Evolutionary conservation across 2,888 invertebrate genomes (phyloP).

Genomic region (Teleiodes luculella): DNA sequence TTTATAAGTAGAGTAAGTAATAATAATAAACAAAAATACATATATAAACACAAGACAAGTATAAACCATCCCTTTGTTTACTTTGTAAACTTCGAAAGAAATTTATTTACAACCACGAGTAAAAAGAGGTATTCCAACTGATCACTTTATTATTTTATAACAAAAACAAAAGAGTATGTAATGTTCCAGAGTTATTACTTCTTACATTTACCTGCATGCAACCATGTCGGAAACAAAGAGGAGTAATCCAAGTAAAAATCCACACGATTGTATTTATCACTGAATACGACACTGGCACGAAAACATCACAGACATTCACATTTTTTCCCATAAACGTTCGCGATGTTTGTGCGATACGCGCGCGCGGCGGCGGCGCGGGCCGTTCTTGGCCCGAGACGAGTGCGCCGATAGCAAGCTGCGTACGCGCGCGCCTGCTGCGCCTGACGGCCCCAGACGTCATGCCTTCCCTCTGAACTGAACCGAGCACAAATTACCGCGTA

Average conservation of each 20-base stretch:
- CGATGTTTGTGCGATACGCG: constrained; percentile 30
- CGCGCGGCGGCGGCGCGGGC: constrained; percentile 1
- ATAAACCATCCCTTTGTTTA: too few species aligned
- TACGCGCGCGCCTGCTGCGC: constrained; percentile 18
- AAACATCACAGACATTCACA: constrained; percentile 39
- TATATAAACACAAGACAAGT: too few species aligned
- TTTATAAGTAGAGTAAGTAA: too few species aligned
- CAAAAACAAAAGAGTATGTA: too few species aligned
- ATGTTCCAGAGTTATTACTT: too few species aligned
- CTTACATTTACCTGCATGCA: constrained; percentile 45
- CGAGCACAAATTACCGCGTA: constrained; percentile 66
- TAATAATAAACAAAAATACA: too few species aligned
- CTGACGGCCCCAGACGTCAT: constrained; percentile 53
- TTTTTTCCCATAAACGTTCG: constrained; percentile 39
- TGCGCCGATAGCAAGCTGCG: not conserved
- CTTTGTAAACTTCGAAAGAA: too few species aligned
- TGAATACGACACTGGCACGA: constrained; percentile 43
- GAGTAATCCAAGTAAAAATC: constrained; percentile 31
- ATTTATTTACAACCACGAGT: too few species aligned
- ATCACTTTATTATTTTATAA: too few species aligned
- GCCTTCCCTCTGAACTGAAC: constrained; percentile 57
- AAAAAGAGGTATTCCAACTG: too few species aligned
- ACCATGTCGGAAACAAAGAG: constrained; percentile 46
- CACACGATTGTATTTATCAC: constrained; percentile 43
- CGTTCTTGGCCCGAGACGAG: not conserved